Evolutionary conservation across 2,797 vertebrate genomes (phyloP), one percentile per base, ranked within the genome.

Genomic region (Podargus strigoides): DNA sequence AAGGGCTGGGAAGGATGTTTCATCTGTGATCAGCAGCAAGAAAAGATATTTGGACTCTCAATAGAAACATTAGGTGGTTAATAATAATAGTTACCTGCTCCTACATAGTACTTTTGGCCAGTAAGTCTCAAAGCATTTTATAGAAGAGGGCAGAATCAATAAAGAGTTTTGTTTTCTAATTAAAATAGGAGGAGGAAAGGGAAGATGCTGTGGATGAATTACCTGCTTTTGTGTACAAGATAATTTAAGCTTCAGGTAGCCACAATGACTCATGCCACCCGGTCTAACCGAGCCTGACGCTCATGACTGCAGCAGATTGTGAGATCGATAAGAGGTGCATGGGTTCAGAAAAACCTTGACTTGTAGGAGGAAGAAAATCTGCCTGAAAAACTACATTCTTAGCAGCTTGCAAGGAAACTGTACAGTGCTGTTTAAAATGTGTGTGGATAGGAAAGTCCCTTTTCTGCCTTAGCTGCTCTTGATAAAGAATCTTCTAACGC

Each of bases 341-440:
- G 11, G 56, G 21, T 81, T 92, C 80, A 84, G 79, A 90, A 78
- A 47, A 92, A 56, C 32, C 50, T 69, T 53, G 36, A 23, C 87
- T 92, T 84, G 85, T 95, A 70, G 80, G 94, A 96, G 92, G 90
- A 89, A 53, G 75, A 95, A 89, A 90, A 68, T 82, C 80, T 82
- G 73, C 73, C 79, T 69, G 87, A 93, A 94, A 95, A 69, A 55
- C 91, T 88, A 44, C 89, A 79, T 93, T 93, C 83, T 92, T 87
- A 86, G 74, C 79, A 91, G 73, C 79, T 39, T 87, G 50, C 66
- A 55, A 66, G 47, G 62, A n/a, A 87, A 69, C 50, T 28, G 30
- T 26, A 36, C 3, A 1, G 47, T 14, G 79, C 79, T 95, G 37
- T 47, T 83, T 72, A 67, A 79, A 64, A 53, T 7, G 26, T 0